Evolutionary conservation across 2,113 vertebrate species (phyloP).

Genomic region (Reinhardtius hippoglossoides): DNA sequence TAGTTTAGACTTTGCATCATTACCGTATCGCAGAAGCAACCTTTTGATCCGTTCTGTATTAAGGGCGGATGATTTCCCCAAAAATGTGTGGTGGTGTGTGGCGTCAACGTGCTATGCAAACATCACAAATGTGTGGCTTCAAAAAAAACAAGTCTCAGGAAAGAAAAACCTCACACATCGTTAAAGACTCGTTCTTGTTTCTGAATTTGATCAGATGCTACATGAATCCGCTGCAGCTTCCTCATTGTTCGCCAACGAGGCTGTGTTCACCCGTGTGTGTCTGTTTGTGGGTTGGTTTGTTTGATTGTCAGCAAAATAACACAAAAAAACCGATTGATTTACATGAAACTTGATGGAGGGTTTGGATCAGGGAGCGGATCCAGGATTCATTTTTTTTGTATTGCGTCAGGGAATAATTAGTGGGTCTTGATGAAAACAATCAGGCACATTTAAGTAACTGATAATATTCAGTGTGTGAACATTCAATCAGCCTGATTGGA

Average conservation of each 20-base stretch:
- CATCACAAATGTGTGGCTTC: not conserved
- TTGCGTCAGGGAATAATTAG: too few relatives aligned
- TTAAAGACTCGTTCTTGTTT: not conserved
- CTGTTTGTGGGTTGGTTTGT: too few relatives aligned
- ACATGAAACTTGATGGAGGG: too few relatives aligned
- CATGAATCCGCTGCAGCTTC: too few relatives aligned
- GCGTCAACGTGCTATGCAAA: not conserved
- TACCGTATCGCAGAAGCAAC: slow-evolving; percentile 19
- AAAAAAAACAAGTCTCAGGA: not conserved
- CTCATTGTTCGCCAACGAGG: too few relatives aligned
- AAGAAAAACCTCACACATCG: too few relatives aligned
- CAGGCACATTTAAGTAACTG: not conserved
- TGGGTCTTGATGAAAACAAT: not conserved
- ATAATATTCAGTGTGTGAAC: not conserved
- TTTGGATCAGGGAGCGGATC: too few relatives aligned
- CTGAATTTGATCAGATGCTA: not conserved
- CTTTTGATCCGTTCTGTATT: slow-evolving; percentile 21
- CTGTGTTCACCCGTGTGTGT: too few relatives aligned
- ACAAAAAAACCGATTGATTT: too few relatives aligned
- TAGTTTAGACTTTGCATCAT: not conserved
- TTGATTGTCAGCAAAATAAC: too few relatives aligned
- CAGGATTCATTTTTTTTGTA: too few relatives aligned
- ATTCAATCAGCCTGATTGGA: not conserved
- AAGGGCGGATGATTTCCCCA: not conserved
- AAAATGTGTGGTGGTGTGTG: not conserved